phyloP scores from a whole-genome alignment of 2,797 vertebrate genomes.

The Phataginus tetradactyla region DNA sequence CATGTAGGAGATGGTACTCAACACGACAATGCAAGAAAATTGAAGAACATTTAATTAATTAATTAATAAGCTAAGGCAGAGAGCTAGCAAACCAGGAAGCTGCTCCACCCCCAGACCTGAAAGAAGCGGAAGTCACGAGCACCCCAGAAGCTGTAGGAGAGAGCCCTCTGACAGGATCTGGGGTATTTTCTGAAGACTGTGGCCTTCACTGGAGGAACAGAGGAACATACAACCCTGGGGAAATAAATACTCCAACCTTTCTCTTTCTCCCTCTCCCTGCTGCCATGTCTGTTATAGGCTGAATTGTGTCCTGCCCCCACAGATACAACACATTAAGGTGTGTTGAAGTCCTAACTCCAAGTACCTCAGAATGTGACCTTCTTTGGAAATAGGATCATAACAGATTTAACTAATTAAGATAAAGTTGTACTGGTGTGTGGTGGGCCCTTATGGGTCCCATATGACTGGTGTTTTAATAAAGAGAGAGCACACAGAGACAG shows the following conservation, averaged over 20 bases:
- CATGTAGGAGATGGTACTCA: rapidly evolving
- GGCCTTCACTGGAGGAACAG: rapidly evolving
- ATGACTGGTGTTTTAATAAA: not conserved
- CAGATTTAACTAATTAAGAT: not conserved
- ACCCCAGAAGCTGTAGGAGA: not conserved
- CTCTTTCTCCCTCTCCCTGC: rapidly evolving
- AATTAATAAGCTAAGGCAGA: not conserved
- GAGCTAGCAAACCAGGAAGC: not conserved
- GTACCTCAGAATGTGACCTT: not conserved
- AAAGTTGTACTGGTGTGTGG: not conserved
- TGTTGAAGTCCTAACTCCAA: not conserved
- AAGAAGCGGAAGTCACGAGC: not conserved
- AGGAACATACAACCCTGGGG: not conserved
- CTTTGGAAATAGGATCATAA: not conserved
- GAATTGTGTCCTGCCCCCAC: not conserved
- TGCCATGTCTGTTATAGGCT: not conserved
- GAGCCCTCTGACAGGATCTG: rapidly evolving
- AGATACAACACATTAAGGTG: not conserved
- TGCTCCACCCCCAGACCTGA: not conserved
- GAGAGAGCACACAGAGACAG: not conserved
- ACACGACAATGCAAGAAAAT: not conserved
- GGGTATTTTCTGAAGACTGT: not conserved
- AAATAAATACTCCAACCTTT: too few species aligned
- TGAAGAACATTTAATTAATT: not conserved
- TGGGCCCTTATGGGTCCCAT: not conserved